phyloP scores from a whole-genome alignment of 1,140 invertebrate genomes.

The Dendroctonus ponderosae region DNA sequence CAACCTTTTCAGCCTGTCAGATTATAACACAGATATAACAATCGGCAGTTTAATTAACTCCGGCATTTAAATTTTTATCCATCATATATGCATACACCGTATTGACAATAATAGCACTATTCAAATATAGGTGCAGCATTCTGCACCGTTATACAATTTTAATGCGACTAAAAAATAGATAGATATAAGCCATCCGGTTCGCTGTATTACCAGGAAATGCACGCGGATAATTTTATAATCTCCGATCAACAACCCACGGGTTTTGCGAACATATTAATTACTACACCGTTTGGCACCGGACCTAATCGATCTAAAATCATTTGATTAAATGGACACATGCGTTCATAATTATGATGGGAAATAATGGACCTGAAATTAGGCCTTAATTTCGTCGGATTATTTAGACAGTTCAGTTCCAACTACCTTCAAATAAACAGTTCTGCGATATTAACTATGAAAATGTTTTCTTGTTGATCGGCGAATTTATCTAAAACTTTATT shows the following conservation, averaged over 20 bases:
- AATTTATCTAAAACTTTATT: too few relatives aligned
- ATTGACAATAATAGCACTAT: too few relatives aligned
- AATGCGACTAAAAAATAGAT: not conserved
- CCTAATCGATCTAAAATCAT: not conserved
- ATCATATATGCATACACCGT: too few relatives aligned
- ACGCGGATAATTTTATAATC: slow-evolving; percentile 4
- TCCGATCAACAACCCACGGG: slow-evolving; percentile 3
- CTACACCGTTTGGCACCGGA: slow-evolving; percentile 1
- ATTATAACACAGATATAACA: too few relatives aligned
- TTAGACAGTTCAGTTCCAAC: too few relatives aligned
- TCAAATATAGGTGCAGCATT: not conserved
- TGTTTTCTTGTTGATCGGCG: too few relatives aligned
- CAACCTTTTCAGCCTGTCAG: too few relatives aligned
- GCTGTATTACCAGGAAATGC: slow-evolving; percentile 8
- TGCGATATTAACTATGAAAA: too few relatives aligned
- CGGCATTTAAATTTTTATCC: too few relatives aligned
- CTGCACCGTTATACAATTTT: slow-evolving; percentile 6
- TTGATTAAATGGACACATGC: slow-evolving; percentile 9
- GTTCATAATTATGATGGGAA: not conserved
- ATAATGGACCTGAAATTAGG: not conserved
- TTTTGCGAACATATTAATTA: slow-evolving; percentile 5
- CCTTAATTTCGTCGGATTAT: too few relatives aligned
- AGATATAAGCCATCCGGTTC: slow-evolving; percentile 6
- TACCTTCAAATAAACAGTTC: too few relatives aligned
- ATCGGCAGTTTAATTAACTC: too few relatives aligned